A percentile compares a stretch with the other conserved stretches of the same genome.
Evolutionary conservation across 2,797 vertebrate species (phyloP).

Genomic region (Hydrophis major): DNA sequence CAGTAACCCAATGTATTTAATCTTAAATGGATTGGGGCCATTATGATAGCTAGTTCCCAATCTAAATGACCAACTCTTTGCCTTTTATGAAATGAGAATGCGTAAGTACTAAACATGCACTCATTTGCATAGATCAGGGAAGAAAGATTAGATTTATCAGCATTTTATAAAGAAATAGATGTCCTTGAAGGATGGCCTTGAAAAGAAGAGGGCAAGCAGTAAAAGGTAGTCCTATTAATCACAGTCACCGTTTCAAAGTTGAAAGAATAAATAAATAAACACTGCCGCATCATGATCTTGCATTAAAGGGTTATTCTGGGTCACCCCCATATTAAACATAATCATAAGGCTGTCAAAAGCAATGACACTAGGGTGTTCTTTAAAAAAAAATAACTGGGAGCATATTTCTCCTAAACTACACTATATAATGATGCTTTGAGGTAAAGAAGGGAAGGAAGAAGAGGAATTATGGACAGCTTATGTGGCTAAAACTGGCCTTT

Average conservation of each 20-base stretch:
- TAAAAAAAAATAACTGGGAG: slow-evolving; percentile 14
- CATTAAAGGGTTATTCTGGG: slow-evolving; percentile 64
- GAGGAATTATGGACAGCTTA: neutral
- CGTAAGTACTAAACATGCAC: slow-evolving; percentile 41
- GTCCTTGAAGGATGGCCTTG: slow-evolving; percentile 73
- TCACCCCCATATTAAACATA: slow-evolving; percentile 66
- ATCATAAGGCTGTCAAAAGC: slow-evolving; percentile 67
- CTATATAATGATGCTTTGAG: slow-evolving; percentile 33
- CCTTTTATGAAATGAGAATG: slow-evolving; percentile 23
- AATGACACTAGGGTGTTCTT: slow-evolving; percentile 40
- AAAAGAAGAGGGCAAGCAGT: slow-evolving; percentile 65
- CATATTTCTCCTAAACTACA: slow-evolving; percentile 37
- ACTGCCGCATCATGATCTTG: slow-evolving; percentile 66
- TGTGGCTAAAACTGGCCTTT: neutral
- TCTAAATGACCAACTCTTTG: slow-evolving; percentile 17
- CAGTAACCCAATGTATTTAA: neutral
- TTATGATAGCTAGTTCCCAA: neutral
- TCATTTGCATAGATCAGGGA: slow-evolving; percentile 61
- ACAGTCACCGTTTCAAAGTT: slow-evolving; percentile 64
- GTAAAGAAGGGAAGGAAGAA: slow-evolving; percentile 29
- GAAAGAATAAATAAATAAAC: slow-evolving; percentile 77
- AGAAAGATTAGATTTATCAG: slow-evolving; percentile 72
- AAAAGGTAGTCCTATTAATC: slow-evolving; percentile 75
- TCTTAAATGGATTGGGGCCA: neutral
- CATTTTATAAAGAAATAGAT: slow-evolving; percentile 61